phyloP scores from a whole-genome alignment of 1,140 invertebrate species.

The Drosophila pseudoobscura region DNA sequence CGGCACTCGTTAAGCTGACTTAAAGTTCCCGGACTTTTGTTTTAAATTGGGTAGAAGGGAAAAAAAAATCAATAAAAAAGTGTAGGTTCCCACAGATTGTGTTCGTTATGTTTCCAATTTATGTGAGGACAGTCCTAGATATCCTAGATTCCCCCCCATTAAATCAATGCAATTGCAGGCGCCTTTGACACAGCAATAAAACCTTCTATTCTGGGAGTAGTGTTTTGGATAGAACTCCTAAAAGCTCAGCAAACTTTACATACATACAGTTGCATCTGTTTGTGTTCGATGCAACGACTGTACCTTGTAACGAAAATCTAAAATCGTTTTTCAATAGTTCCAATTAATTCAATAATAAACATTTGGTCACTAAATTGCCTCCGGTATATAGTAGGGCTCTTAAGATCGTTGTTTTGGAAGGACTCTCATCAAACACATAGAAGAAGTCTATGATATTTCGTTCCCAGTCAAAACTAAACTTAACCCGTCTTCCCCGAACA shows the following conservation, averaged over 20 bases:
- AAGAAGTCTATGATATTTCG: not conserved
- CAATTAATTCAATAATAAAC: no score
- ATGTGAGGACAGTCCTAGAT: no score
- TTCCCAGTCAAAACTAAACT: not conserved
- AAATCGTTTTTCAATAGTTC: not conserved
- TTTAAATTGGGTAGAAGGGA: no score
- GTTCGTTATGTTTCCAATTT: not conserved
- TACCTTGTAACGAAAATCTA: not conserved
- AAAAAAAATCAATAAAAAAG: no score
- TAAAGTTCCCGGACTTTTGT: no score
- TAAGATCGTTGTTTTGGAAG: not conserved
- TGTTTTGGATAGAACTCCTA: constrained; percentile 27
- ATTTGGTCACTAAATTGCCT: constrained; percentile 35
- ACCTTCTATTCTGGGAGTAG: constrained; percentile 82
- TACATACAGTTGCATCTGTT: constrained; percentile 11
- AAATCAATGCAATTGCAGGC: constrained; percentile 67
- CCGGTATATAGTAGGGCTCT: constrained; percentile 43
- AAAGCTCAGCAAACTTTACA: constrained; percentile 28
- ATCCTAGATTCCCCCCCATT: constrained; percentile 30
- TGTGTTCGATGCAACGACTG: not conserved
- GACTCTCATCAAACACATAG: no score
- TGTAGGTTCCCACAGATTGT: no score
- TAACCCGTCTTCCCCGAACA: constrained; percentile 52
- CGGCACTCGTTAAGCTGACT: no score
- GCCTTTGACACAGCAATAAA: constrained; percentile 33